phyloP scores from a whole-genome alignment of 1,140 invertebrate species.

The Drosophila kepulauana region DNA sequence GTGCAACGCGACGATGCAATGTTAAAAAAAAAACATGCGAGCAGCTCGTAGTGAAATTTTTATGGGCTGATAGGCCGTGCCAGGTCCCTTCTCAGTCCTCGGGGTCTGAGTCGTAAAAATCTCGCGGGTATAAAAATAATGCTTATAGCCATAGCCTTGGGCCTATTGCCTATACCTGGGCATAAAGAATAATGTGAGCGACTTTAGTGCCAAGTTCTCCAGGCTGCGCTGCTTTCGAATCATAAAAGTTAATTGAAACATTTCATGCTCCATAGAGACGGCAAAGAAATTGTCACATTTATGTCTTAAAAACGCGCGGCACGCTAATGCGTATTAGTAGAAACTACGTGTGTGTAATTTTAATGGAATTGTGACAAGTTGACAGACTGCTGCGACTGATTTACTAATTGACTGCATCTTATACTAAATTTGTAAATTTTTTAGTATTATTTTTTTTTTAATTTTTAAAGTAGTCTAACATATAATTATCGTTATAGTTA shows the following conservation, averaged over 20 bases:
- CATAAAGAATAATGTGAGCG: neutral
- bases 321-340: slow-evolving; percentile 63
- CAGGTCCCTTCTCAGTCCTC: slow-evolving; percentile 10
- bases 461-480: no score
- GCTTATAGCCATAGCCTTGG: slow-evolving; percentile 66
- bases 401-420: slow-evolving; percentile 13
- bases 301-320: slow-evolving; percentile 51
- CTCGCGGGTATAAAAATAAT: slow-evolving; percentile 69
- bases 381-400: slow-evolving; percentile 40
- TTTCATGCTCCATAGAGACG: slow-evolving; percentile 32
- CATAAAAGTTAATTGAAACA: slow-evolving; percentile 77
- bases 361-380: slow-evolving; percentile 61
- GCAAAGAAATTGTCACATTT: slow-evolving; percentile 43
- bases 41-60: slow-evolving; percentile 58
- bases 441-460: neutral
- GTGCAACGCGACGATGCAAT: slow-evolving; percentile 47
- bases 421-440: no score
- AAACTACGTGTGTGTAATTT: slow-evolving; percentile 35
- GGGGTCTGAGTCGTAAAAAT: slow-evolving; percentile 64
- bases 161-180: slow-evolving; percentile 6
- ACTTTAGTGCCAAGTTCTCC: slow-evolving; percentile 6
- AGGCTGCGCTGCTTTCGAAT: slow-evolving; percentile 7
- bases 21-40: slow-evolving; percentile 27
- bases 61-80: slow-evolving; percentile 49
- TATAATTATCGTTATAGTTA: no score